Percentiles rank a stretch among this genome's conserved stretches.
These are phyloP conservation scores for Aelia acuminata DNA, from an alignment of 2,888 invertebrate species.

Conservation along the genomic window DNA sequence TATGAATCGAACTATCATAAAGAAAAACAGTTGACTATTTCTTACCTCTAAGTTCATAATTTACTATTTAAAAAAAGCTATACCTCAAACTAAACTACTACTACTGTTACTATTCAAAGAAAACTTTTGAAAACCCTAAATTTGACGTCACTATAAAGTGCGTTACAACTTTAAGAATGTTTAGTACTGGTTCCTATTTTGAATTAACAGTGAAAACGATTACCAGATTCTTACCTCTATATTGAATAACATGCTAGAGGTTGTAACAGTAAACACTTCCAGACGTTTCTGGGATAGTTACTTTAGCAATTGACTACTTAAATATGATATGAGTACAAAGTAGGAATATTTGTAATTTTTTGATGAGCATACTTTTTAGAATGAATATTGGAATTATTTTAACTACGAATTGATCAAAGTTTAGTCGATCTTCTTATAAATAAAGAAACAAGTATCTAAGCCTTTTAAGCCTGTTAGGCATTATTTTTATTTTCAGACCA, in stretches of 20 bases:
- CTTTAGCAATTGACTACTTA: neutral
- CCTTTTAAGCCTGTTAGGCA: neutral
- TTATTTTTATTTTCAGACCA: neutral
- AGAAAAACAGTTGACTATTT: no score
- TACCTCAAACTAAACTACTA: no score
- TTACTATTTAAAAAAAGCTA: no score
- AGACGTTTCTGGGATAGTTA: neutral
- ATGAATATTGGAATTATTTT: neutral
- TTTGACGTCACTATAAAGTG: no score
- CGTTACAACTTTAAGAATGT: neutral
- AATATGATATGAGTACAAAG: neutral
- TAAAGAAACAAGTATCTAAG: neutral
- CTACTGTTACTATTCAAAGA: no score
- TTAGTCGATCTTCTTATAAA: neutral
- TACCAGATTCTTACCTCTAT: neutral
- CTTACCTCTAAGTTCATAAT: no score
- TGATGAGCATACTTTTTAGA: neutral
- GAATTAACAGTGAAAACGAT: neutral
- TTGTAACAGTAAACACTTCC: constrained; percentile 18
- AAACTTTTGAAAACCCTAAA: no score
- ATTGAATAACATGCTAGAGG: neutral
- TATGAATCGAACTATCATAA: no score
- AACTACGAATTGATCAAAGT: neutral
- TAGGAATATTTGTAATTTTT: neutral
- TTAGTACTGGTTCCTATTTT: neutral